A percentile compares a stretch with the other conserved stretches of the same genome.
Conservation (phyloP, 2,888 invertebrate genomes). For the Gortyna flavago region DNA sequence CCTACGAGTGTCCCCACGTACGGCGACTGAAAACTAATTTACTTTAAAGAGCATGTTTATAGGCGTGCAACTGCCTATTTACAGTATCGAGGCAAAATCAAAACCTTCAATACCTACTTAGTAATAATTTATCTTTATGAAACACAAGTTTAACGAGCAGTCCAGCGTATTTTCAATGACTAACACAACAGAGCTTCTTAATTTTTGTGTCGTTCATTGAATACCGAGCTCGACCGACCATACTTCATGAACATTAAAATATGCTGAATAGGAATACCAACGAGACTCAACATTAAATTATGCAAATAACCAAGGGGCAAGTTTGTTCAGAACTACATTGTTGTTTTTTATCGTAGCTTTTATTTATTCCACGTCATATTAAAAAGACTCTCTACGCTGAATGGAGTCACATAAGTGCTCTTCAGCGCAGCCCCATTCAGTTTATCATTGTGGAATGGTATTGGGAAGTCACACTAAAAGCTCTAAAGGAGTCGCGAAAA, state of each 20-base stretch:
- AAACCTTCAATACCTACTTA: background rate
- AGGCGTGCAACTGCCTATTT: constrained; percentile 22
- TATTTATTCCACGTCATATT: constrained; percentile 51
- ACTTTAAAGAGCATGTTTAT: constrained; percentile 68
- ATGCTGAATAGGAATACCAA: constrained; percentile 9
- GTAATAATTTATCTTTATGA: constrained; percentile 9
- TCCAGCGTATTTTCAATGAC: constrained; percentile 3
- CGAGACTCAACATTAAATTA: constrained; percentile 9
- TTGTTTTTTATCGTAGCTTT: constrained; percentile 40
- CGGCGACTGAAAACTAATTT: constrained; percentile 72
- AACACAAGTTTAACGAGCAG: background rate
- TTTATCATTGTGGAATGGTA: constrained; percentile 68
- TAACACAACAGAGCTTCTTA: background rate
- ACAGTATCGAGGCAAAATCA: constrained; percentile 32
- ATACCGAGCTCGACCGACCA: background rate
- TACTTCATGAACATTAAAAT: constrained; percentile 31
- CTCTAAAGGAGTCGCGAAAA: constrained; percentile 66
- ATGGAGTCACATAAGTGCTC: constrained; percentile 69
- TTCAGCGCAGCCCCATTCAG: constrained; percentile 67
- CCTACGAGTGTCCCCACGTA: constrained; percentile 65
- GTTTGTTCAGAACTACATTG: constrained; percentile 22
- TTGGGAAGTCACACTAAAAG: constrained; percentile 71
- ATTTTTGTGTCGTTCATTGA: background rate
- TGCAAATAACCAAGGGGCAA: constrained; percentile 3
- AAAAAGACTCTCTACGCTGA: constrained; percentile 58